Base-by-base conservation (phyloP, 2,113 vertebrate species). In the Psephotus haematonotus region DNA sequence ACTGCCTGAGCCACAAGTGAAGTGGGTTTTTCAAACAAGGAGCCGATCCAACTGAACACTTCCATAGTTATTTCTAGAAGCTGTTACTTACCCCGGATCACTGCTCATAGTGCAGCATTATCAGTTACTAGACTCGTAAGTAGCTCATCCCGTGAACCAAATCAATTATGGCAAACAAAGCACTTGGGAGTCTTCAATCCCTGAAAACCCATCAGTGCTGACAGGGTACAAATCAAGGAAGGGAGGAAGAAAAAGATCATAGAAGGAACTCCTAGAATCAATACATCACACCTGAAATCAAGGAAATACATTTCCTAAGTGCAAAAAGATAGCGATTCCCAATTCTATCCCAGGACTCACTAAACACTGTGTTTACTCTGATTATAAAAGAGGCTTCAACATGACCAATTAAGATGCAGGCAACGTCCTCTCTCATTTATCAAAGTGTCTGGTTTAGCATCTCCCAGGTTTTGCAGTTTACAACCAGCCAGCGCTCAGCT, bases 401-500 rank as follows among this genome's bases (percentile, higher is more conserved):
- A 43, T 1, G 4, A 35, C 47, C 79, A 87, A 47, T 97, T 93
- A 94, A 95, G 96, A 96, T 71, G 81, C 92, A 65, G 57, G 47
- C 49, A 55, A 3, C 8, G 20, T 92, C 52, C 90, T 12, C 74
- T 71, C 80, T 82, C 82, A 29, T 96, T 97, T 97, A 92, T 92
- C 89, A 17, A 31, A 70, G 80, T 2, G 55, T 67, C 92, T 85
- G 69, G 12, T 81, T 71, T 49, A 81, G 53, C 90, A 69, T 86
- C 81, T 78, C 83, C 86, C 88, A 16, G 25, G 68, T 76, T 53
- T 88, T 65, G 92, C 82, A 57, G 90, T 59, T 96, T 72, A 81
- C 75, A 84, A 46, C 86, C 64, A 24, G 94, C 79, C n/a, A 93
- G 86, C 17, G 16, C 96, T 95, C 59, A 62, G 96, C 95, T 87